A percentile compares a stretch with the other conserved stretches of the same genome.
Conservation (phyloP, 2,113 vertebrate genomes). For the Ptyas mucosa region DNA sequence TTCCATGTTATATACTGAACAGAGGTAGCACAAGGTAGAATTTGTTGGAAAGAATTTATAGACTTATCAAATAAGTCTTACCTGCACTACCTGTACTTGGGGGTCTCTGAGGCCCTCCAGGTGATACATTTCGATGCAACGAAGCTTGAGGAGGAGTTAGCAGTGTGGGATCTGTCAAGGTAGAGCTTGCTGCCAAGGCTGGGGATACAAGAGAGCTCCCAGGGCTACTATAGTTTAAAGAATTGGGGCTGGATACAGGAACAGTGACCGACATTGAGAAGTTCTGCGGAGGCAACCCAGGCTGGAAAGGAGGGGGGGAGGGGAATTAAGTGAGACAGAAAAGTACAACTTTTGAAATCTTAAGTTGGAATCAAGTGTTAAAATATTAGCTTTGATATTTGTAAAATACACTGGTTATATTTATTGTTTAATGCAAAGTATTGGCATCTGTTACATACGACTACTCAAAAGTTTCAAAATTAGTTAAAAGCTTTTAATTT, state of each 20-base stretch:
- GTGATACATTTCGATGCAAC: constrained; percentile 89
- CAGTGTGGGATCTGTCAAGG: constrained; percentile 88
- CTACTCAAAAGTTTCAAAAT: neutral
- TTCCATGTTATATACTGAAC: neutral
- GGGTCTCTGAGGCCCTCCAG: constrained; percentile 86
- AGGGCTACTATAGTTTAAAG: constrained; percentile 86
- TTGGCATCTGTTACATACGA: neutral
- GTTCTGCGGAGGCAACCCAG: constrained; percentile 90
- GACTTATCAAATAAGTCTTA: constrained; percentile 43
- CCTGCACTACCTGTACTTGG: constrained; percentile 87
- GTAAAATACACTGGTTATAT: neutral
- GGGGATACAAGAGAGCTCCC: constrained; percentile 85
- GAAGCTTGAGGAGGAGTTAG: constrained; percentile 86
- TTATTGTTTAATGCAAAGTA: neutral
- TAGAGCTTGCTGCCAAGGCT: constrained; percentile 81
- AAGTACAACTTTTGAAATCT: neutral
- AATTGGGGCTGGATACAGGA: constrained; percentile 90
- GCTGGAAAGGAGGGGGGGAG: constrained; percentile 69
- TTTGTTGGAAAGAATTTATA: neutral
- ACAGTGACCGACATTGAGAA: constrained; percentile 99
- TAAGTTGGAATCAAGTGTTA: neutral
- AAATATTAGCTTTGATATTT: neutral
- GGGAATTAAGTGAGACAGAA: neutral
- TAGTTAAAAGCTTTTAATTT: neutral
- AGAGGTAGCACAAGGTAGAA: neutral